Evolutionary conservation across 2,888 invertebrate genomes (phyloP).

Genomic region (Zootermopsis nevadensis): DNA sequence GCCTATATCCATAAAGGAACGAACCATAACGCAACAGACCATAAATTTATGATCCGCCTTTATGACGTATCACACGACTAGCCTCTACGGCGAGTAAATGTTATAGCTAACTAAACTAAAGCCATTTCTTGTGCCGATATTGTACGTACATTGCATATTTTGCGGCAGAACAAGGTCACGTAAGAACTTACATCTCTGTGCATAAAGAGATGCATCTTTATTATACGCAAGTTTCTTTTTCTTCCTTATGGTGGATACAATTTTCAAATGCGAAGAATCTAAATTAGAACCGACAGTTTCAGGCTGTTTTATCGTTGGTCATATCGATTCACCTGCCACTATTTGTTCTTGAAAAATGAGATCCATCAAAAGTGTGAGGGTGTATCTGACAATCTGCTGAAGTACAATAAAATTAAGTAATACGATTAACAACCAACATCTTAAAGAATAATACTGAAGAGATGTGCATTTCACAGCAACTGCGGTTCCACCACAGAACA

Average conservation of each 20-base stretch:
- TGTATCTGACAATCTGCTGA: background rate
- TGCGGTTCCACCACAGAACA: no score
- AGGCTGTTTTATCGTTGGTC: background rate
- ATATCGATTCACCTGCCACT: background rate
- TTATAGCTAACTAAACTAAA: background rate
- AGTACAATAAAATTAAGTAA: background rate
- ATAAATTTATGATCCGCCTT: constrained; percentile 1
- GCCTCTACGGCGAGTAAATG: background rate
- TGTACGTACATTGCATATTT: background rate
- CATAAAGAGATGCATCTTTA: background rate
- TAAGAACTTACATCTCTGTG: no score
- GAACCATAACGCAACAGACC: background rate
- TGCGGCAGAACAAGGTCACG: background rate
- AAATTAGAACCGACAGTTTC: background rate
- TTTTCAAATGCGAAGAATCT: background rate
- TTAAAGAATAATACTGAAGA: no score
- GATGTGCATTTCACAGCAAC: no score
- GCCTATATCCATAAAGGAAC: constrained; percentile 21
- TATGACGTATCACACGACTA: constrained; percentile 34
- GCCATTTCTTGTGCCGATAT: background rate
- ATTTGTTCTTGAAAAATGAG: background rate
- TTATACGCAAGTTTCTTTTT: background rate
- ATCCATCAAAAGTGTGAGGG: background rate
- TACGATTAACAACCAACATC: no score
- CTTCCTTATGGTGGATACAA: background rate